These are phyloP conservation scores for Nephila pilipes DNA, from an alignment of 1,140 invertebrate species.

Conservation along the genomic window DNA sequence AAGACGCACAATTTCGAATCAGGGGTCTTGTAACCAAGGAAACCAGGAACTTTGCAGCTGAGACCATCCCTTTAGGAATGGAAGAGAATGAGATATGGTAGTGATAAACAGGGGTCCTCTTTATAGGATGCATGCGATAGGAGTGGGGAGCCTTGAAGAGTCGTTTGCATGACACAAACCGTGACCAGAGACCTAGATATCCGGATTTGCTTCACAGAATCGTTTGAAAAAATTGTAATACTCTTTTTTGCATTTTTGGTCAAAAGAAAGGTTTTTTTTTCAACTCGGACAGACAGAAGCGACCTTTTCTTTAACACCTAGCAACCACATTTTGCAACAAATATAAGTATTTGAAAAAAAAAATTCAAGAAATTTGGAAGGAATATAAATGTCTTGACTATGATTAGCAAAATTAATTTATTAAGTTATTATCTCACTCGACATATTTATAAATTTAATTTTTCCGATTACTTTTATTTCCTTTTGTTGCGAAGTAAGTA, in stretches of 20 bases:
- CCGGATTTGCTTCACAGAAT: background rate
- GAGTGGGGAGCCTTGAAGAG: background rate
- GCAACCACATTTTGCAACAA: too few relatives aligned
- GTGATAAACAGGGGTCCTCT: slow-evolving; percentile 19
- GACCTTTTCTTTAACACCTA: too few relatives aligned
- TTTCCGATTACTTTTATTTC: too few relatives aligned
- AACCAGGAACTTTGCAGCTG: slow-evolving; percentile 24
- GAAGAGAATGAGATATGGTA: background rate
- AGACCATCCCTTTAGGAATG: slow-evolving; percentile 31
- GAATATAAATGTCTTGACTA: too few relatives aligned
- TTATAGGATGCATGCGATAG: background rate
- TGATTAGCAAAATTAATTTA: too few relatives aligned
- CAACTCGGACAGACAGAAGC: too few relatives aligned
- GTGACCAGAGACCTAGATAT: background rate
- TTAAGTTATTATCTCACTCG: too few relatives aligned
- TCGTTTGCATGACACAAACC: slow-evolving; percentile 33
- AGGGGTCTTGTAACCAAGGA: slow-evolving; percentile 6
- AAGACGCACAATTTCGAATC: slow-evolving; percentile 8
- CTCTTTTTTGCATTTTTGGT: background rate
- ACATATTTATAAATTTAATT: too few relatives aligned
- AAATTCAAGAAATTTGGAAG: too few relatives aligned
- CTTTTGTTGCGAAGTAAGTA: too few relatives aligned
- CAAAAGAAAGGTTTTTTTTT: background rate
- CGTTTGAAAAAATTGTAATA: background rate
- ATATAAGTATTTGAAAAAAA: too few relatives aligned